Base-by-base conservation (phyloP, 2,113 vertebrate species). In the Paracanthobrama guichenoti region DNA sequence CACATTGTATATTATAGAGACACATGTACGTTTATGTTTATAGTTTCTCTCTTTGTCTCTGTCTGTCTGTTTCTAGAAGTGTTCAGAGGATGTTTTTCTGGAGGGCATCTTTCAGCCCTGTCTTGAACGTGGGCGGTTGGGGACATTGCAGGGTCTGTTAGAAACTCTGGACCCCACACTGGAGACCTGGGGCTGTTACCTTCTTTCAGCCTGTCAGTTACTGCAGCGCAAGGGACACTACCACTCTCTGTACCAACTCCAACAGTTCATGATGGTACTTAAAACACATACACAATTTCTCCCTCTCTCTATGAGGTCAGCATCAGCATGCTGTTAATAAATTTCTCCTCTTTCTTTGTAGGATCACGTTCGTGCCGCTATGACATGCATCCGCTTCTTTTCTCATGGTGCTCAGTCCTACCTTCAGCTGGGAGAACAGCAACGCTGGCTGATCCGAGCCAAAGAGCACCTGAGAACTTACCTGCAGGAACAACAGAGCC, bases 371-470 rank as follows among this genome's bases (percentile, higher is more conserved):
- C 96, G 98, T 55, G 97, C 98, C 0, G 97, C 98, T 66, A 99
- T 99, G 97, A 99, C 97, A 20, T 99, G 98, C 84, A 99, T 99
- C 82, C 91, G 96, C 10, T 99, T 99, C 95, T 99, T 98, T 89
- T 95, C 95, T 60, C 94, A 97, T 22, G 95, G 95, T 83, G 97
- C 97, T n/a, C 94, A 92, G 79, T 96, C 96, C 0, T 99, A 99
- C 78, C 91, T 95, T 0, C 96, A 98, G 87, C 93, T 99, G 59
- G 97, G 96, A 83, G 96, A 96, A 86, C 96, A 95, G 84, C 96
- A 98, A 86, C 92, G 92, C 0, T 99, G 97, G 97, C 91, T 99
- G 86, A 92, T 97, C 16, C 95, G 96, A 86, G 97, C 98, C 89
- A 99, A 98, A 90, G 97, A 99, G 81, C 98, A 99, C 89, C 94